Conservation (phyloP, 2,888 invertebrate species). For the Thymelicus acteon region DNA sequence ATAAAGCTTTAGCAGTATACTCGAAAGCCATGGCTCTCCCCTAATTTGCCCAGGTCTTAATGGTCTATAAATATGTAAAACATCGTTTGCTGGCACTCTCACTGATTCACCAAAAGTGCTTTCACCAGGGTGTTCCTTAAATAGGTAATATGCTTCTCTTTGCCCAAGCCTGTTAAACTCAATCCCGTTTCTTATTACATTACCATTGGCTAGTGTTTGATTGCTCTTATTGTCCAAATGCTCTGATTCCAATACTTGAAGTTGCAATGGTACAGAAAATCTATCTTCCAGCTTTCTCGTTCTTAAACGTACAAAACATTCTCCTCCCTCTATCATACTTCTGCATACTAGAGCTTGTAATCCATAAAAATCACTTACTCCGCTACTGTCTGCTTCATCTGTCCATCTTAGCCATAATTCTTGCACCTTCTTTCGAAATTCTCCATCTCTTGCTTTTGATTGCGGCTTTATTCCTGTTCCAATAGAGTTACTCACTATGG, state of each 20-base stretch:
- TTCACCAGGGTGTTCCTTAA: slow-evolving; percentile 35
- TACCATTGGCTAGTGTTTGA: slow-evolving; percentile 35
- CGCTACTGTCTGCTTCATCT: too few relatives aligned
- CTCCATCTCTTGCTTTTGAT: slow-evolving; percentile 33
- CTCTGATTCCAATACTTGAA: slow-evolving; percentile 34
- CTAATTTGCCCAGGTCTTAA: too few relatives aligned
- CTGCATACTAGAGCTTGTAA: too few relatives aligned
- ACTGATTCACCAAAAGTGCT: slow-evolving; percentile 31
- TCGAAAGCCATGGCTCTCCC: too few relatives aligned
- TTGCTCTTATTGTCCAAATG: slow-evolving; percentile 36
- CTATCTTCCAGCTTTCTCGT: too few relatives aligned
- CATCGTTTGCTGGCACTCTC: slow-evolving; percentile 34
- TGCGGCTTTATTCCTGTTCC: too few relatives aligned
- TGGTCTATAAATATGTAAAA: too few relatives aligned
- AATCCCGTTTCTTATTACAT: slow-evolving; percentile 36
- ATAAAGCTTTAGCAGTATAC: too few relatives aligned
- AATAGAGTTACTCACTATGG: too few relatives aligned
- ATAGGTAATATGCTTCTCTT: slow-evolving; percentile 37
- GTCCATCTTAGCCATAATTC: too few relatives aligned
- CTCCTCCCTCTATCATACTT: slow-evolving; percentile 32
- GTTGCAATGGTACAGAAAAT: slow-evolving; percentile 27
- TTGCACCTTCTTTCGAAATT: slow-evolving; percentile 37
- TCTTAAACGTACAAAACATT: slow-evolving; percentile 31
- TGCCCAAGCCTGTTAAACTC: slow-evolving; percentile 36
- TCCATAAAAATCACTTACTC: too few relatives aligned